Evolutionary conservation across 2,888 invertebrate genomes (phyloP), one percentile per base, ranked within the genome.

Genomic region (Gastracanthus pulcherrimus): DNA sequence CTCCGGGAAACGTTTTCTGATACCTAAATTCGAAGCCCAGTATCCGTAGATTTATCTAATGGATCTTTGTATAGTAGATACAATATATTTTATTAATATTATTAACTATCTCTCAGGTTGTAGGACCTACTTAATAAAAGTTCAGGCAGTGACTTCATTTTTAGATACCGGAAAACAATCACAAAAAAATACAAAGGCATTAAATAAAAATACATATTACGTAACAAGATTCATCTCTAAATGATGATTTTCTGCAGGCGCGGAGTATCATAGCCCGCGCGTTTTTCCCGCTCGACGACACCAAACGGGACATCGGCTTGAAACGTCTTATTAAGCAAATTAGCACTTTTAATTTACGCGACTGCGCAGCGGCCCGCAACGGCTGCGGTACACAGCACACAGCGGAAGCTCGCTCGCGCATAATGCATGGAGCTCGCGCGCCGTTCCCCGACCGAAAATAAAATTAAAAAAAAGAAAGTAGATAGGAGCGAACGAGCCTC

Each of bases 321-420:
- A 48, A 67, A 58, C 67, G 67, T 76, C 76, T 67, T 67, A 76
- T 76, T 76, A 76, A 67, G 76, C 55, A 75, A 75, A 66, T 75
- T 75, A 76, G 45, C 76, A 67, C 36, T 67, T 76, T 76, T 67
- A 76, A 76, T 76, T 76, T 76, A 76, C 67, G 62, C 45, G 6
- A 45, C 74, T 45, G 19, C 34, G 45, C n/a, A 26, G 26, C 19
- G 34, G 34, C 31, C 6, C 55, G 55, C 55, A 26, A 45, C 55
- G 13, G 11, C 23, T 34, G 16, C 23, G 45, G 45, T 29, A 19
- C 16, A 29, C 51, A 23, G 29, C 34, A 16, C 45, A 60, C 31
- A 5, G 26, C 26, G 60, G 41, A 38, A 74, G 62, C 19, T 34
- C n/a, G n/a, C 41, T 31, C 16, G 29, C 74, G 45, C 58, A 41